These are phyloP conservation scores for Zootoca vivipara DNA, from an alignment of 2,113 vertebrate genomes.

Conservation along the genomic window DNA sequence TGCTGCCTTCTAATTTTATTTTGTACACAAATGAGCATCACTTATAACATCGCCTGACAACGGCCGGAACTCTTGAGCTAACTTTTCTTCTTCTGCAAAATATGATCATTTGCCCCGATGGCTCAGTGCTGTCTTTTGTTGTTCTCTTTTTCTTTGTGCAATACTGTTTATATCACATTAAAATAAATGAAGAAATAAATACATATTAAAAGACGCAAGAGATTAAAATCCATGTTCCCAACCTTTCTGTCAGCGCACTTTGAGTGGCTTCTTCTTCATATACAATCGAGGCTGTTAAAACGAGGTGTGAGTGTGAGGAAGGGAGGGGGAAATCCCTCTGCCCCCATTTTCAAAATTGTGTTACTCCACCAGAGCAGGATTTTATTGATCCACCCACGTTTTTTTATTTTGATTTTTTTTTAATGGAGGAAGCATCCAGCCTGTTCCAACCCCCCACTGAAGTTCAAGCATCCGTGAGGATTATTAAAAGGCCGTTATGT, in stretches of 20 bases:
- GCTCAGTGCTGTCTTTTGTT: too few species aligned
- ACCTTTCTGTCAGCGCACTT: background rate
- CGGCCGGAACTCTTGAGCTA: too few species aligned
- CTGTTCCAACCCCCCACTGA: background rate
- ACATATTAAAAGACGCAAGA: background rate
- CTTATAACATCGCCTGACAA: too few species aligned
- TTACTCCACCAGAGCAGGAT: background rate
- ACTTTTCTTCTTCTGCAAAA: too few species aligned
- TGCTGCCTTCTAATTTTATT: too few species aligned
- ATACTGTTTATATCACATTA: too few species aligned
- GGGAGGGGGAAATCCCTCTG: background rate
- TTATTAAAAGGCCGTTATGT: constrained; percentile 30
- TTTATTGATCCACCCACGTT: background rate
- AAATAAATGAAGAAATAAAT: too few species aligned
- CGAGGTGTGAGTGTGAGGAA: background rate
- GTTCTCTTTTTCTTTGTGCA: too few species aligned
- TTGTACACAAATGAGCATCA: too few species aligned
- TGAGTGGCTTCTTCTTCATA: background rate
- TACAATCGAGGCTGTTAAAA: background rate
- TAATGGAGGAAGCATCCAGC: background rate
- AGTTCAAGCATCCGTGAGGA: constrained; percentile 1
- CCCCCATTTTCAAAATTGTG: background rate
- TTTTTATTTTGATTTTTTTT: background rate
- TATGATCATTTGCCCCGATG: too few species aligned
- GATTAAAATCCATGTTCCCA: background rate